phyloP scores from a whole-genome alignment of 1,140 invertebrate species.

The Drepana arcuata region DNA sequence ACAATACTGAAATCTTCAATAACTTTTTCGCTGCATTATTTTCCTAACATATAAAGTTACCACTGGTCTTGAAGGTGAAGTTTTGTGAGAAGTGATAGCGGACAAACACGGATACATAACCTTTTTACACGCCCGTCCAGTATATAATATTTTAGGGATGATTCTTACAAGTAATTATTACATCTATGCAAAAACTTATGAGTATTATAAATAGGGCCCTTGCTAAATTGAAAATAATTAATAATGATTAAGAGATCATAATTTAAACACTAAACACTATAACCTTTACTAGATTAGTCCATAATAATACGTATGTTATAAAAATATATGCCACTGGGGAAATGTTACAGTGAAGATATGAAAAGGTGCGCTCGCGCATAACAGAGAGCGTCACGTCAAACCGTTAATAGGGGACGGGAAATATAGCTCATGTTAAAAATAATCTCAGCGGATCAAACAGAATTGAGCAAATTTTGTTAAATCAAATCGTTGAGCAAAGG shows the following conservation, averaged over 20 bases:
- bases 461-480: slow-evolving; percentile 67
- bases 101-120: no score
- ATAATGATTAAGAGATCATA: slow-evolving; percentile 72
- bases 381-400: slow-evolving; percentile 15
- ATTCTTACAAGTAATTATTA: slow-evolving; percentile 31
- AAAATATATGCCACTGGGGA: slow-evolving; percentile 51
- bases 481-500: slow-evolving; percentile 61
- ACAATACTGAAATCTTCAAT: no score
- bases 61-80: no score
- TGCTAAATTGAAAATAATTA: slow-evolving; percentile 64
- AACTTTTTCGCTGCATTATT: no score
- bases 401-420: no score
- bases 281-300: slow-evolving; percentile 59
- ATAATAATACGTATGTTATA: slow-evolving; percentile 46
- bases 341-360: slow-evolving; percentile 28
- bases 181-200: slow-evolving; percentile 56
- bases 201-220: slow-evolving; percentile 69
- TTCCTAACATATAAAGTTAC: no score
- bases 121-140: no score
- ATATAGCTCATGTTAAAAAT: no score
- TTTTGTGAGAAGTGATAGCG: no score
- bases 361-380: slow-evolving; percentile 19
- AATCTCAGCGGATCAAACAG: slow-evolving; percentile 20
- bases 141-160: slow-evolving; percentile 30
- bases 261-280: slow-evolving; percentile 59